Evolutionary conservation across 2,113 vertebrate species (phyloP).

Genomic region (Vicugna pacos): DNA sequence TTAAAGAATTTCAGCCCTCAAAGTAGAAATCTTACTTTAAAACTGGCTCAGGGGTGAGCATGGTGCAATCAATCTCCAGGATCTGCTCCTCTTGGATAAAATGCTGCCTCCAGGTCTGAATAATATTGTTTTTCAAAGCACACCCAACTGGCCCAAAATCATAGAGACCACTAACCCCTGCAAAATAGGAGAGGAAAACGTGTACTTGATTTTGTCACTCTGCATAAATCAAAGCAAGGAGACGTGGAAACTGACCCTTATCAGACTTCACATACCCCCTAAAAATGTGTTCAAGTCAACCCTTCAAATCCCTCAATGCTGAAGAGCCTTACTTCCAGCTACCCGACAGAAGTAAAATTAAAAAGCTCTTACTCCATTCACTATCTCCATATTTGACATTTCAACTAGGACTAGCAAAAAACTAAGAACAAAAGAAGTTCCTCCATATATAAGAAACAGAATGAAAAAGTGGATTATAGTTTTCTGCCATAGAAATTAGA

Average conservation of each 20-base stretch:
- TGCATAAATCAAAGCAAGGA: not conserved
- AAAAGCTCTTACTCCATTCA: not conserved
- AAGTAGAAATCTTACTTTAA: constrained; percentile 91
- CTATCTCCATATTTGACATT: not conserved
- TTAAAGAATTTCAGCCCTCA: not conserved
- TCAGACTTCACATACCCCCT: not conserved
- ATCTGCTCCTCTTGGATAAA: constrained; percentile 99
- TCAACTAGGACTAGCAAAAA: not conserved
- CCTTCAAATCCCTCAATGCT: not conserved
- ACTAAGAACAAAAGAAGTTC: not conserved
- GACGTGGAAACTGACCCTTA: not conserved
- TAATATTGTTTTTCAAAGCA: constrained; percentile 98
- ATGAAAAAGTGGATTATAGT: not conserved
- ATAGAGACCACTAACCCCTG: constrained; percentile 98
- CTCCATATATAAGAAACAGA: not conserved
- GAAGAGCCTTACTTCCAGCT: not conserved
- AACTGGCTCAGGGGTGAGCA: constrained; percentile 97
- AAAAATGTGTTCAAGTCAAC: not conserved
- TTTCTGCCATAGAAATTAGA: not conserved
- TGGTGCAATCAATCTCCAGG: constrained; percentile 98
- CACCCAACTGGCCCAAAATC: constrained; percentile 99
- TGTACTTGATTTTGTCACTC: not conserved
- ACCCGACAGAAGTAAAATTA: not conserved
- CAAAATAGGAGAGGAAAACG: not conserved
- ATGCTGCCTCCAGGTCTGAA: constrained; percentile 98